Evolutionary conservation across 2,888 invertebrate species (phyloP), one percentile per base, ranked within the genome.

Genomic region (Athrips mouffetella): DNA sequence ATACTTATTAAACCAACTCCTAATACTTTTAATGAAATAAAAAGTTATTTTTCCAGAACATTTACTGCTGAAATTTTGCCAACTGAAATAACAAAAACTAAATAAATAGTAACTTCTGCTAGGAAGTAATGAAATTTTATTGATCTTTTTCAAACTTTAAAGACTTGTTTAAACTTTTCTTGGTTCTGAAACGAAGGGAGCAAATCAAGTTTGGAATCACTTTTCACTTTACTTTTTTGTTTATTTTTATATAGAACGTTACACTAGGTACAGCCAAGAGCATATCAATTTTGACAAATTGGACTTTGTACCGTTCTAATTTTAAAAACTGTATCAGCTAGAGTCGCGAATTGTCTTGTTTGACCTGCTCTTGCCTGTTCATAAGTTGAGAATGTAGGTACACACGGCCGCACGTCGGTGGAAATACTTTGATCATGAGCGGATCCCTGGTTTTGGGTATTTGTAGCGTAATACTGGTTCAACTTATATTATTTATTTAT

Each of bases 61-160:
- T 5, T 2, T 5, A 27, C 27, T 27, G 2, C 27, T 8, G 3
- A 10, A 27, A 10, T 27, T 27, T 23, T 27, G 7, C 27, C 27
- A 27, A 27, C 27, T 27, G n/a, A 7, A 27, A 27, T 27, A 2
- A 27, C 27, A 2, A 27, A n/a, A 27, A 27, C 21, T 18, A 6
- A 11, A 21, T 8, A n/a, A n/a, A n/a, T n/a, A n/a, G n/a, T n/a
- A 25, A 15, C 15, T 40, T 10, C 23, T 40, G 1, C 13, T 18
- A 40, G 40, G 40, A 40, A 40, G 40, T 25, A 40, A 40, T 40
- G 15, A 25, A 25, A 40, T 40, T 25, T 40, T 40, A 40, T 40
- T 40, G 40, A 40, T 40, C 40, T 40, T 40, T 40, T 40, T 25
- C 15, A 15, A 40, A 25, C 40, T 40, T 13, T 15, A 25, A 37